Base-by-base conservation (phyloP, 1,140 invertebrate species). In the Drosophila leontia region DNA sequence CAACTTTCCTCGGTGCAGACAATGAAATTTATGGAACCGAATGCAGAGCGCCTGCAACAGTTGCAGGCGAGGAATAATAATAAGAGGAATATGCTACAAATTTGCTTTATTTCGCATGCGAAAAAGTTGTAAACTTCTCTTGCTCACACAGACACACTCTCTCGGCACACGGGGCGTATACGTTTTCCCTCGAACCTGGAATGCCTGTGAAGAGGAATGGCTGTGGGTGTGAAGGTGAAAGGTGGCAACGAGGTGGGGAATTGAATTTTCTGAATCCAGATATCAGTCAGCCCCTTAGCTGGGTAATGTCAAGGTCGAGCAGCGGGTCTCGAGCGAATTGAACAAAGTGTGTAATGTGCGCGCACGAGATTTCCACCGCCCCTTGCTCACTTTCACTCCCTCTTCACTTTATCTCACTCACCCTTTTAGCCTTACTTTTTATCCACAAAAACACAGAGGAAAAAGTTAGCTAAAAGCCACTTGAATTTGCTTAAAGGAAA, bases 21-120 rank as follows among this genome's bases (percentile, higher is more conserved):
- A 88, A 85, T 88, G 86, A 85, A 88, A 90, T 88, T 90, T 90
- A 88, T 88, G 80, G 75, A 81, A 85, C 55, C 45, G 55, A 74
- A 72, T 74, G 70, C 55, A 42, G 48, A 63, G 62, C 53, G 55
- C 64, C 47, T 72, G 55, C 58, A 79, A 58, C 60, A 53, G 64
- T 60, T 59, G 70, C 76, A 72, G 59, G 51, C 75, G 53, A 65
- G 75, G 61, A 78, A 78, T 56, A 78, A 71, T 56, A 76, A 71
- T 74, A 60, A 62, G 48, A 77, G 72, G 82, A 88, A 90, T 91
- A 85, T 85, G 81, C 85, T 79, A 85, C 85, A 85, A 88, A 88
- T 90, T 85, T 88, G 78, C 78, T 88, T 90, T 88, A 90, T 90
- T 88, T 80, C 76, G 78, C 78, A 90, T 90, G 74, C 78, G 75